A percentile compares a stretch with the other conserved stretches of the same genome.
Conservation (phyloP, 2,888 invertebrate genomes). For the Melipona beecheii region DNA sequence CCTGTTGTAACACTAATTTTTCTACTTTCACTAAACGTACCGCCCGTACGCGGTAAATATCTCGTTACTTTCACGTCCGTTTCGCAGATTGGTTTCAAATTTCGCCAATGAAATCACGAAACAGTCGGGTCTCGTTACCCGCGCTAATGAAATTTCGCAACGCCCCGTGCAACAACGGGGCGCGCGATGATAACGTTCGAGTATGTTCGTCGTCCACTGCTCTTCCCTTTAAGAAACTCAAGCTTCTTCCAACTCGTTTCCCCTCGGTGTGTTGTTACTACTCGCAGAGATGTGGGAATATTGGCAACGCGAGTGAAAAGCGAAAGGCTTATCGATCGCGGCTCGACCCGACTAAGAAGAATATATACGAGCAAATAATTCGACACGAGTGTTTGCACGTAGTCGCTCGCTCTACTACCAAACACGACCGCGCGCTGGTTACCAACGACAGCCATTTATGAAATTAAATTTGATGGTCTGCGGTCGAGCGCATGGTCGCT, state of each 20-base stretch:
- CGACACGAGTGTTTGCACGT: conserved; percentile 51
- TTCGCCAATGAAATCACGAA: not conserved
- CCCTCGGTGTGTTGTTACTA: too few species aligned
- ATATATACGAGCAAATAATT: conserved; percentile 37
- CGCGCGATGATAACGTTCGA: not conserved
- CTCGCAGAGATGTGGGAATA: too few species aligned
- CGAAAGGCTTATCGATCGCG: not conserved
- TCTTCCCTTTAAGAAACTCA: not conserved
- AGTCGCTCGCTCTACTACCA: conserved; percentile 40
- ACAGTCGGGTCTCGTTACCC: not conserved
- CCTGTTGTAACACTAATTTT: too few species aligned
- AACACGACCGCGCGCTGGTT: conserved; percentile 40
- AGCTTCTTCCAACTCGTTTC: not conserved
- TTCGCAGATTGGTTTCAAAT: not conserved
- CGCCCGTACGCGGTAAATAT: too few species aligned
- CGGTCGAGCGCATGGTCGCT: conserved; percentile 55
- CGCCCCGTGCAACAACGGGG: too few species aligned
- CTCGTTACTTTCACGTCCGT: too few species aligned
- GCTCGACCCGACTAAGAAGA: conserved; percentile 26
- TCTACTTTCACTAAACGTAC: too few species aligned
- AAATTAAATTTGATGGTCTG: conserved; percentile 74
- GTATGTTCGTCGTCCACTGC: not conserved
- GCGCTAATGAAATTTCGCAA: not conserved
- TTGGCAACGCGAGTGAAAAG: not conserved
- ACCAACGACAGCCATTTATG: conserved; percentile 69